Evolutionary conservation across 2,113 vertebrate genomes (phyloP).

Genomic region (Apteryx mantelli): DNA sequence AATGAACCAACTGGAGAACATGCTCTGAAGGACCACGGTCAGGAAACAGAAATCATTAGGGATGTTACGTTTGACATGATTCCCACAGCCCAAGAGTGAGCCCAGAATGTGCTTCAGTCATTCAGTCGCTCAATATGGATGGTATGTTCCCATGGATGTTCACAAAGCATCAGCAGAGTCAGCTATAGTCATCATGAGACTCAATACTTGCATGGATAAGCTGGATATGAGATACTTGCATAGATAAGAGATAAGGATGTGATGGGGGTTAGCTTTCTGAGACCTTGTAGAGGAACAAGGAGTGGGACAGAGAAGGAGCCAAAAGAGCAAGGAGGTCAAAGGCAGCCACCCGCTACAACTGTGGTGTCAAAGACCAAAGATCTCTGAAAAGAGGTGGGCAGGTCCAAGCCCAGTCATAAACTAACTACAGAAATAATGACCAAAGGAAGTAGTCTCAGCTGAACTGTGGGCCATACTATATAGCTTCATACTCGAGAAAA

Average conservation of each 20-base stretch:
- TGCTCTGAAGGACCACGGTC: background rate
- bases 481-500: background rate
- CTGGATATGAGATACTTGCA: background rate
- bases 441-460: background rate
- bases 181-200: background rate
- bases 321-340: background rate
- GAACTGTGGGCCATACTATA: background rate
- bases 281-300: background rate
- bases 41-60: background rate
- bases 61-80: background rate
- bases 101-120: background rate
- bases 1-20: background rate
- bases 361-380: background rate
- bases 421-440: background rate
- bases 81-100: background rate
- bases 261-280: background rate
- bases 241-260: background rate
- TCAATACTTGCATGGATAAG: background rate
- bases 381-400: background rate
- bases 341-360: background rate
- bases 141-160: background rate
- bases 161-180: background rate
- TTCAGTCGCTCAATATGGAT: background rate
- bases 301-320: background rate
- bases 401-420: background rate